A percentile compares a stretch with the other conserved stretches of the same genome.
phyloP scores from a whole-genome alignment of 2,888 invertebrate genomes.

The Pandemis corylana region DNA sequence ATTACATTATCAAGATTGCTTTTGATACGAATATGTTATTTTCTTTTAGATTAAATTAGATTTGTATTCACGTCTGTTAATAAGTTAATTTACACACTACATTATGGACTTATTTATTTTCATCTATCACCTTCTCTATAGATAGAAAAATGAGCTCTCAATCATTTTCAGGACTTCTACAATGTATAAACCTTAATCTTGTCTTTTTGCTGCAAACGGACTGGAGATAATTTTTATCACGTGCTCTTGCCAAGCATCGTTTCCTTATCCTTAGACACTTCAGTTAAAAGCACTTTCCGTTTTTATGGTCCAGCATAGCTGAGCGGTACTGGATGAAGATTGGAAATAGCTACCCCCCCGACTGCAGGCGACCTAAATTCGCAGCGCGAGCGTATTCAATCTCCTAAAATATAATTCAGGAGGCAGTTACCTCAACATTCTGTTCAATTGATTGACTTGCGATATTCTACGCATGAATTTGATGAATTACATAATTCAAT shows the following conservation, averaged over 20 bases:
- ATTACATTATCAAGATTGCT: slow-evolving; percentile 2
- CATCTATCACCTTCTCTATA: too few species aligned
- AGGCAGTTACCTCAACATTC: slow-evolving; percentile 23
- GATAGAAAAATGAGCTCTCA: neutral
- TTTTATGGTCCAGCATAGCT: slow-evolving; percentile 27
- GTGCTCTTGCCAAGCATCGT: neutral
- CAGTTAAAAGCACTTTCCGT: slow-evolving; percentile 32
- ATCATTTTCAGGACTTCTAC: neutral
- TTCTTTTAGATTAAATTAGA: neutral
- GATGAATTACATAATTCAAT: slow-evolving; percentile 27
- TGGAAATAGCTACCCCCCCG: slow-evolving; percentile 72
- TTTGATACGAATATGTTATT: neutral
- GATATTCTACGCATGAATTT: slow-evolving; percentile 14
- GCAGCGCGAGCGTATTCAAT: slow-evolving; percentile 50
- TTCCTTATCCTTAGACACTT: slow-evolving; percentile 19
- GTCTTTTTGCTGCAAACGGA: neutral
- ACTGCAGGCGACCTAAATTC: slow-evolving; percentile 70
- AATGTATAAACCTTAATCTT: neutral
- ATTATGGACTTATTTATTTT: too few species aligned
- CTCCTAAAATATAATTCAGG: slow-evolving; percentile 49
- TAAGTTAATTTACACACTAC: neutral
- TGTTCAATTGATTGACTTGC: slow-evolving; percentile 27
- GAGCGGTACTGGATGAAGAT: slow-evolving; percentile 60
- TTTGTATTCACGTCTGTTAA: neutral
- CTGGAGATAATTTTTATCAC: slow-evolving; percentile 12